These are phyloP conservation scores for Choristoneura fumiferana DNA, from an alignment of 1,140 invertebrate species.

Conservation along the genomic window DNA sequence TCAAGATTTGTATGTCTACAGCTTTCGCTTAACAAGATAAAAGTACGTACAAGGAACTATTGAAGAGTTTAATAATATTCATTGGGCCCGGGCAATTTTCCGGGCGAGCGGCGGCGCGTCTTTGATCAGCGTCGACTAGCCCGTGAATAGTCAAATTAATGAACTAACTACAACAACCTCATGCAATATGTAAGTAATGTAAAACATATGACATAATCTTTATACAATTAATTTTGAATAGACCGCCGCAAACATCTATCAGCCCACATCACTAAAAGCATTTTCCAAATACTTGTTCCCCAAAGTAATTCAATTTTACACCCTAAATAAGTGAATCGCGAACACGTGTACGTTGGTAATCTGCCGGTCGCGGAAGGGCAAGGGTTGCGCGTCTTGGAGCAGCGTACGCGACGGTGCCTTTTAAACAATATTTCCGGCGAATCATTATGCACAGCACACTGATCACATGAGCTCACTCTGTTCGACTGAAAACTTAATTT, in stretches of 20 bases:
- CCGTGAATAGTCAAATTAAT: constrained; percentile 65
- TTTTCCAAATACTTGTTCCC: constrained; percentile 44
- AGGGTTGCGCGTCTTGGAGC: constrained; percentile 46
- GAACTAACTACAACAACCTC: constrained; percentile 53
- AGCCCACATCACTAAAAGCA: constrained; percentile 36
- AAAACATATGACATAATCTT: not conserved
- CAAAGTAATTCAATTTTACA: constrained; percentile 58
- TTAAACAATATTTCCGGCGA: constrained; percentile 49
- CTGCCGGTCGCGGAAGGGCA: constrained; percentile 22
- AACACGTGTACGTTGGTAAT: constrained; percentile 41
- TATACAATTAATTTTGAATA: constrained; percentile 11
- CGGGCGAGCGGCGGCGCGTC: constrained; percentile 68
- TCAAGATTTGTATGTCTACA: constrained; percentile 11
- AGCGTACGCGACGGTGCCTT: constrained; percentile 36
- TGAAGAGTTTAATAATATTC: constrained; percentile 78
- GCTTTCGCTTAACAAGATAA: constrained; percentile 55
- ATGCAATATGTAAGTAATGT: not conserved
- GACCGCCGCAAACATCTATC: not conserved
- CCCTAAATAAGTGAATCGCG: constrained; percentile 41
- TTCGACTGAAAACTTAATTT: constrained; percentile 20
- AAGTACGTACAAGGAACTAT: constrained; percentile 66
- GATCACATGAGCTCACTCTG: constrained; percentile 38
- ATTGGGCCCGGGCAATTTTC: constrained; percentile 76
- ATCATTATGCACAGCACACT: constrained; percentile 51
- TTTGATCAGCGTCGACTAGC: constrained; percentile 67